Evolutionary conservation across 1,140 invertebrate genomes (phyloP).

Genomic region (Heliconius melpomene): DNA sequence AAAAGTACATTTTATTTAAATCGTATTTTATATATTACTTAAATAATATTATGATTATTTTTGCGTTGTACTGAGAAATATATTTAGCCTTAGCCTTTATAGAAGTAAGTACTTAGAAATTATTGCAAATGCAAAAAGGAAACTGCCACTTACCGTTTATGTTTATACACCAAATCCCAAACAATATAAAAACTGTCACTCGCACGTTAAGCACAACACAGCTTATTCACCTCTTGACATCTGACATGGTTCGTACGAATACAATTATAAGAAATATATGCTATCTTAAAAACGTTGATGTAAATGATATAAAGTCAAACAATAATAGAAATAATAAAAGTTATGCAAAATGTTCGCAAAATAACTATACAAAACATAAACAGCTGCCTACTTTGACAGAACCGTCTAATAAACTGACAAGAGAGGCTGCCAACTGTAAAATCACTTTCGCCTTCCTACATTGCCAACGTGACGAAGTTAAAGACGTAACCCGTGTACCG

Average conservation of each 20-base stretch:
- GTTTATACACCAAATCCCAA: slow-evolving; percentile 75
- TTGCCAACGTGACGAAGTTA: slow-evolving; percentile 47
- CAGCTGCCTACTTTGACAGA: slow-evolving; percentile 78
- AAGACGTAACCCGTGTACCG: slow-evolving; percentile 20
- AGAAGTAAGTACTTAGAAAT: neutral
- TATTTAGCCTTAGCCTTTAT: slow-evolving; percentile 40
- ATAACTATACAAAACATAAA: slow-evolving; percentile 79
- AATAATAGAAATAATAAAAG: slow-evolving; percentile 61
- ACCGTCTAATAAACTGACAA: slow-evolving; percentile 74
- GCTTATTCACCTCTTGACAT: slow-evolving; percentile 79
- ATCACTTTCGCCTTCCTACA: slow-evolving; percentile 62
- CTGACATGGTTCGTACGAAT: slow-evolving; percentile 69
- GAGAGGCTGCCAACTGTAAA: slow-evolving; percentile 64
- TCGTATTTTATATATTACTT: neutral
- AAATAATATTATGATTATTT: too few relatives aligned
- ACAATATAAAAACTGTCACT: slow-evolving; percentile 78
- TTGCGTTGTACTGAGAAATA: slow-evolving; percentile 33
- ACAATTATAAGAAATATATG: slow-evolving; percentile 60
- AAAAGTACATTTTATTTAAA: neutral
- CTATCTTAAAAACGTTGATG: slow-evolving; percentile 64
- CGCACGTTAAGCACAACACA: slow-evolving; percentile 75
- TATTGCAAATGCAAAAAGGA: slow-evolving; percentile 47
- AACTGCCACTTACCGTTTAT: slow-evolving; percentile 67
- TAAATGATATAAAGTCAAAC: slow-evolving; percentile 62
- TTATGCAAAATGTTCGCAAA: slow-evolving; percentile 76